Conservation (phyloP, 92 coral and sea anemone species). For the Galaxea fascicularis region DNA sequence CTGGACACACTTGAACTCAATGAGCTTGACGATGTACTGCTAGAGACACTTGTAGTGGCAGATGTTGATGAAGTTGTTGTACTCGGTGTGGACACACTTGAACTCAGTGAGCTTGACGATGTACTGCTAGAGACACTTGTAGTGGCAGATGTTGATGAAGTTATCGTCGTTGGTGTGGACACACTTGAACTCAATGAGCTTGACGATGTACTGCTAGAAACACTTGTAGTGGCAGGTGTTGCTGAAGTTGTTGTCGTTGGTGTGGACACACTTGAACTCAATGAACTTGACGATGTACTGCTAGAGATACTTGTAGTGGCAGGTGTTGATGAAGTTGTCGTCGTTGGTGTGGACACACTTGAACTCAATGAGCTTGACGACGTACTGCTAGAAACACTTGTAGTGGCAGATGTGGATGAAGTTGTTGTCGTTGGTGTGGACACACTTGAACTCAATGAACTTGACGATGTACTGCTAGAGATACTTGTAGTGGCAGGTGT, state of each 20-base stretch:
- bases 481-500: constrained; percentile 21
- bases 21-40: background rate
- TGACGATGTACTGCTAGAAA: background rate
- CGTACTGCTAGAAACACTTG: background rate
- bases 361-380: background rate
- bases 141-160: constrained; percentile 25
- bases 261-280: background rate
- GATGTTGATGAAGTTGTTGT: constrained; percentile 38
- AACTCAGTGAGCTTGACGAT: background rate
- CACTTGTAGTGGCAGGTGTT: constrained; percentile 20
- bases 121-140: background rate
- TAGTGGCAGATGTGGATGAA: background rate
- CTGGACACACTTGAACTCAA: constrained; percentile 13
- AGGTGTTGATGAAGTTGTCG: background rate
- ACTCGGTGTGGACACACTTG: background rate
- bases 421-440: background rate
- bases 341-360: background rate
- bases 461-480: background rate
- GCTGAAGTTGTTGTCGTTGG: constrained; percentile 9
- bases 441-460: background rate
- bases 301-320: background rate
- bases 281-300: background rate
- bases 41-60: background rate
- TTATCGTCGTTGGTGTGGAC: constrained; percentile 3
- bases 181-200: constrained; percentile 10